Percentiles rank a stretch among this genome's conserved stretches.
phyloP scores from a whole-genome alignment of 2,797 vertebrate species.

The Pempheris klunzingeri region DNA sequence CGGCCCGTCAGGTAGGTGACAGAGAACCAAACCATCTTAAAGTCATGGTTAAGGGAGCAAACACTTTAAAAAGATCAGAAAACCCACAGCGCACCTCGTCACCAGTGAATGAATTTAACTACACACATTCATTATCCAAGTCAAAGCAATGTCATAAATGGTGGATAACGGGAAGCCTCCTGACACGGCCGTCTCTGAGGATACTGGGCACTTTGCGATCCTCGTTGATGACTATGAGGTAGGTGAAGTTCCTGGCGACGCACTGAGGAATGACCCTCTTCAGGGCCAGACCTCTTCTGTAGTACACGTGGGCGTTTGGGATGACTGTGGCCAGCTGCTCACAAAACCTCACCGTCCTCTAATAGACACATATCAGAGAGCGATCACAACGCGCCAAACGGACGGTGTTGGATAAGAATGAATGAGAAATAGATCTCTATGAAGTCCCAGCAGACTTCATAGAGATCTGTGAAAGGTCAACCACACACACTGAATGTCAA shows the following conservation, averaged over 20 bases:
- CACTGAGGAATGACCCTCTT: constrained; percentile 97
- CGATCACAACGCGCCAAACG: background rate
- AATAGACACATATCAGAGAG: constrained; percentile 30
- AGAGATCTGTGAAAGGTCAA: no score
- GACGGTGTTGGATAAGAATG: background rate
- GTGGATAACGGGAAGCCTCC: background rate
- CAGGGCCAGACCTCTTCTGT: constrained; percentile 95
- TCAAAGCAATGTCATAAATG: background rate
- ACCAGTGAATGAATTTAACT: constrained; percentile 3
- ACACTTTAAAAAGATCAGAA: background rate
- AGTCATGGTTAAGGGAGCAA: constrained; percentile 60
- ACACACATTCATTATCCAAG: background rate
- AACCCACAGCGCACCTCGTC: background rate
- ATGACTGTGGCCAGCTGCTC: constrained; percentile 92
- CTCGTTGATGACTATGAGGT: constrained; percentile 96
- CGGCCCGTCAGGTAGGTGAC: constrained; percentile 96
- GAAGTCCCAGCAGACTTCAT: background rate
- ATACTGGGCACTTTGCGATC: constrained; percentile 97
- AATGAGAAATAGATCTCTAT: background rate
- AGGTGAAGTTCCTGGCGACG: constrained; percentile 92
- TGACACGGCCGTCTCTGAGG: constrained; percentile 68
- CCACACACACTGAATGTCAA: background rate
- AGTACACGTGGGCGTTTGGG: constrained; percentile 95
- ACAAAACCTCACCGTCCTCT: constrained; percentile 96
- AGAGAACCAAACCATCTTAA: constrained; percentile 95